Percentiles rank a stretch among this genome's conserved stretches.
phyloP scores from a whole-genome alignment of 2,113 vertebrate species.

The Macaca nemestrina region DNA sequence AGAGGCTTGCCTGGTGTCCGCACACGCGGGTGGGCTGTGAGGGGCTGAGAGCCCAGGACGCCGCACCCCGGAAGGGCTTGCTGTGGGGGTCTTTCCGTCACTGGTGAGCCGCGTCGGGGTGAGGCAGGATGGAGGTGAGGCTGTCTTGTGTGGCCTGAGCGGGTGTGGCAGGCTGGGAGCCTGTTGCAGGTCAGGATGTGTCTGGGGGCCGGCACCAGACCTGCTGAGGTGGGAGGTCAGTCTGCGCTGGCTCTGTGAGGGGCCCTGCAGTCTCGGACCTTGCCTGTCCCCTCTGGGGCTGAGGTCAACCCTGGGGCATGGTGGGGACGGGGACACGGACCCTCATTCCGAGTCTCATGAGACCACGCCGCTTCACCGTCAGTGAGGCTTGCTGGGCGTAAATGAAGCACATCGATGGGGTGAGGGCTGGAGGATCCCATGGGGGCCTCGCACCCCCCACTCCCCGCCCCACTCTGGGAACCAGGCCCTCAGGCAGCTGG shows the following conservation, averaged over 20 bases:
- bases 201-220: neutral
- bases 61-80: fast-evolving
- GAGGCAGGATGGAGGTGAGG: neutral
- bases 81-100: neutral
- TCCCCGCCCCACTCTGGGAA: neutral
- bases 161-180: neutral
- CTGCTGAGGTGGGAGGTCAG: neutral
- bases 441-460: neutral
- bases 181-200: fast-evolving
- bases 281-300: neutral
- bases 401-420: neutral
- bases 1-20: fast-evolving
- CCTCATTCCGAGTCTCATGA: too few species aligned
- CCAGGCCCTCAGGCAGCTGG: neutral
- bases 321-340: neutral
- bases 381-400: neutral
- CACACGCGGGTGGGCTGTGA: neutral
- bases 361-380: fast-evolving
- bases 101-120: fast-evolving
- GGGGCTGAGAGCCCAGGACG: fast-evolving
- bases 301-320: neutral
- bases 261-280: neutral
- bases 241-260: neutral
- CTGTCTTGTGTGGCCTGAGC: fast-evolving
- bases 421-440: neutral